phyloP scores from a whole-genome alignment of 2,113 vertebrate genomes.

The Xiphophorus couchianus region DNA sequence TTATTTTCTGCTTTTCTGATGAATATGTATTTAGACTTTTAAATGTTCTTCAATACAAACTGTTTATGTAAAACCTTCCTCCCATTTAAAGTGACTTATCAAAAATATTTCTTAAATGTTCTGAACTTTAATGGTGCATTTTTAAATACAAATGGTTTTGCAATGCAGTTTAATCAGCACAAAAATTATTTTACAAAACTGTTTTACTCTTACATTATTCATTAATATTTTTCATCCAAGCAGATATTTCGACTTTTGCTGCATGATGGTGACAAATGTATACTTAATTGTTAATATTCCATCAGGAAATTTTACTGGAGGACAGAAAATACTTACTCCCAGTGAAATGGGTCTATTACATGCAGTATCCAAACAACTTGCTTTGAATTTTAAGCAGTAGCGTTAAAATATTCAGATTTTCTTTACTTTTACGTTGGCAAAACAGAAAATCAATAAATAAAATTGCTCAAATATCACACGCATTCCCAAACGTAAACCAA shows the following conservation, averaged over 20 bases:
- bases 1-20: too few relatives aligned
- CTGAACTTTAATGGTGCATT: background rate
- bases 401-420: background rate
- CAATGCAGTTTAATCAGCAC: background rate
- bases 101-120: background rate
- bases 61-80: background rate
- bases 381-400: conserved; percentile 2
- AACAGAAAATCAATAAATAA: background rate
- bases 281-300: background rate
- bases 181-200: too few relatives aligned
- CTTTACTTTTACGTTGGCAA: background rate
- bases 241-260: too few relatives aligned
- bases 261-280: background rate
- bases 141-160: background rate
- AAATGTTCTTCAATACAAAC: too few relatives aligned
- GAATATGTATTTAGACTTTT: too few relatives aligned
- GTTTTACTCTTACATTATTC: too few relatives aligned
- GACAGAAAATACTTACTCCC: background rate
- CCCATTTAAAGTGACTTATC: background rate
- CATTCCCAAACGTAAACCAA: background rate
- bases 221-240: too few relatives aligned
- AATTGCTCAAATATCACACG: conserved; percentile 12
- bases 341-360: background rate
- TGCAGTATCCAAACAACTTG: conserved; percentile 29
- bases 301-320: background rate